Conservation (phyloP, 1,140 invertebrate species). For the Zelostemma sp. region DNA sequence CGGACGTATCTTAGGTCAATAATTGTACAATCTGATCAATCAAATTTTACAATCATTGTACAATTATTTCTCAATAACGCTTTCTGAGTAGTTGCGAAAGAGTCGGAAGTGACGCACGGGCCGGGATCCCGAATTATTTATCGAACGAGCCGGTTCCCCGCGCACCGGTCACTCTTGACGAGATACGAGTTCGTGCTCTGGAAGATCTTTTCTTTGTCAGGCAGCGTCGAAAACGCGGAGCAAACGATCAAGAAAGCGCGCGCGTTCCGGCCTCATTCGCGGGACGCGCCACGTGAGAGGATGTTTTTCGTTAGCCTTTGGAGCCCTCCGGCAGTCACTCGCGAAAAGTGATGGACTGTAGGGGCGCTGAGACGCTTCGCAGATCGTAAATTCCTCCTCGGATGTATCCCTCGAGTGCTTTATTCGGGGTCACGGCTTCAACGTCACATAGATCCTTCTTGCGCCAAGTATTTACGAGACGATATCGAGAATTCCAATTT, state of each 20-base stretch:
- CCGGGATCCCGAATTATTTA: too few species aligned
- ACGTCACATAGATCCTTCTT: slow-evolving; percentile 1
- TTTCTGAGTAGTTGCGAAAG: too few species aligned
- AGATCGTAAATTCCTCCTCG: slow-evolving; percentile 45
- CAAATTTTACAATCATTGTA: too few species aligned
- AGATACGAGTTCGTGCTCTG: slow-evolving; percentile 23
- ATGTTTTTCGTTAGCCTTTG: slow-evolving; percentile 35
- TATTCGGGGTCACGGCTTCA: slow-evolving; percentile 39
- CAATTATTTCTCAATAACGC: too few species aligned
- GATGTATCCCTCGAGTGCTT: slow-evolving; percentile 23
- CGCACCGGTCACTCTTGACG: slow-evolving; percentile 31
- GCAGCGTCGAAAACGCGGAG: slow-evolving; percentile 10
- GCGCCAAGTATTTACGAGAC: slow-evolving; percentile 38
- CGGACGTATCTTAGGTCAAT: too few species aligned
- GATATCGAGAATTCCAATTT: slow-evolving; percentile 26
- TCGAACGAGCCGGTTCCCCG: too few species aligned
- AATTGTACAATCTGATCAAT: too few species aligned
- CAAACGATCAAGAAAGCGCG: slow-evolving; percentile 38
- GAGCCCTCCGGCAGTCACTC: slow-evolving; percentile 24
- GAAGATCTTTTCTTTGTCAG: slow-evolving; percentile 42
- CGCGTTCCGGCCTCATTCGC: not conserved
- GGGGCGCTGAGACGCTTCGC: slow-evolving; percentile 21
- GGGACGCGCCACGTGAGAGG: slow-evolving; percentile 22
- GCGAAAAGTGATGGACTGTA: slow-evolving; percentile 47
- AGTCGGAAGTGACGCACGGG: too few species aligned